These are phyloP conservation scores for Tympanuchus pallidicinctus DNA, from an alignment of 2,113 vertebrate species.

Conservation along the genomic window DNA sequence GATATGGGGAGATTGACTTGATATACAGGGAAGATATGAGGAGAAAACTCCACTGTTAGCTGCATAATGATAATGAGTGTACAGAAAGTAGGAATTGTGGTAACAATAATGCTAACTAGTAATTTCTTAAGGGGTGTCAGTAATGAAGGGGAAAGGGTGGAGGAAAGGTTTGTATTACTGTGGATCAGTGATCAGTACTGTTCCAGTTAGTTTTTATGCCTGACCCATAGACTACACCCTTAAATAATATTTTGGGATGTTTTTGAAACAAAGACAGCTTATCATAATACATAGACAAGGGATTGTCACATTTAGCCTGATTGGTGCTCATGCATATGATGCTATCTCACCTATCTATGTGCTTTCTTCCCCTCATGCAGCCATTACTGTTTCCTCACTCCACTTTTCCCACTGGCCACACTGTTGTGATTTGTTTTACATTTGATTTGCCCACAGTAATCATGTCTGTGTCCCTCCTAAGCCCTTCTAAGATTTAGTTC, in stretches of 20 bases:
- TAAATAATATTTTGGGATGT: not conserved
- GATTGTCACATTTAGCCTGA: not conserved
- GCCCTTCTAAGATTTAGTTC: not conserved
- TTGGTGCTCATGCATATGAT: not conserved
- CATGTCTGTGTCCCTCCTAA: not conserved
- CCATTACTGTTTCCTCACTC: not conserved
- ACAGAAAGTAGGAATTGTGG: not conserved
- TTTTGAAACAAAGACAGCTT: not conserved
- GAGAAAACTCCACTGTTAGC: not conserved
- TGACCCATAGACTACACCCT: not conserved
- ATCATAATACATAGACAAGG: rapidly evolving
- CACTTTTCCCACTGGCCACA: rapidly evolving
- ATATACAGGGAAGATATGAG: slow-evolving; percentile 19
- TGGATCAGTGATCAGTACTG: not conserved
- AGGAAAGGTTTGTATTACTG: not conserved
- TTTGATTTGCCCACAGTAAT: not conserved
- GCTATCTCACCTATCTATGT: not conserved
- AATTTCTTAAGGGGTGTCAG: not conserved
- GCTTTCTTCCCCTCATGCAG: not conserved
- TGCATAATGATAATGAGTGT: slow-evolving; percentile 8
- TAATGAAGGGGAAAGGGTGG: not conserved
- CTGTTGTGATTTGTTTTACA: not conserved
- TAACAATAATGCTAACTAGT: not conserved
- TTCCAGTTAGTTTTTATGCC: not conserved
- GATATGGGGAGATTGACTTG: slow-evolving; percentile 25